Conservation (phyloP, 2,797 vertebrate species). For the Dendrocincla fuliginosa region DNA sequence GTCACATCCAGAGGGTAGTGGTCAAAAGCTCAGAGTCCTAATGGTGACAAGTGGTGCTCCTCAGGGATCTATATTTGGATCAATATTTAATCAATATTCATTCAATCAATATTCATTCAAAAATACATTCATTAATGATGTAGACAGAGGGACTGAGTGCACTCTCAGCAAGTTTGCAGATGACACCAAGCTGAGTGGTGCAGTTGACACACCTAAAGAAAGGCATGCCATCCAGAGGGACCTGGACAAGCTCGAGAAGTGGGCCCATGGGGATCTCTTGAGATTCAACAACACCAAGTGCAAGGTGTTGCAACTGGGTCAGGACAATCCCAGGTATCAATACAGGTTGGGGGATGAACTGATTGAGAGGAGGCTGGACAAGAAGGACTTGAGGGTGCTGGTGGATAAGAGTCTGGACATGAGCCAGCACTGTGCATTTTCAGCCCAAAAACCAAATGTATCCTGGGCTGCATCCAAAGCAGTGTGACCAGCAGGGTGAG, state of each 20-base stretch:
- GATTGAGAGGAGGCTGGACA: accelerated
- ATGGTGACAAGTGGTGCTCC: neutral
- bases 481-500: accelerated
- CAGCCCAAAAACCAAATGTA: accelerated
- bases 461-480: neutral
- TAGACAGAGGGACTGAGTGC: neutral
- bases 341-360: neutral
- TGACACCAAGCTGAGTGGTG: neutral
- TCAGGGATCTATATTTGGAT: accelerated
- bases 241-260: neutral
- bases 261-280: neutral
- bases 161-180: neutral
- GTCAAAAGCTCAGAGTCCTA: neutral
- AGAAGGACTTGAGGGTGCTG: neutral
- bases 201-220: neutral
- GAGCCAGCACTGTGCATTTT: accelerated
- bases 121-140: neutral
- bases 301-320: neutral
- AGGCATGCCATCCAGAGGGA: neutral
- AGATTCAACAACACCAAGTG: neutral
- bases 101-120: neutral
- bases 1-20: neutral
- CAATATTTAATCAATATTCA: too few species aligned
- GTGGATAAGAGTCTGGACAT: neutral
- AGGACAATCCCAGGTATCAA: neutral